Evolutionary conservation across 2,113 vertebrate genomes (phyloP).

Genomic region (Pipa parva): DNA sequence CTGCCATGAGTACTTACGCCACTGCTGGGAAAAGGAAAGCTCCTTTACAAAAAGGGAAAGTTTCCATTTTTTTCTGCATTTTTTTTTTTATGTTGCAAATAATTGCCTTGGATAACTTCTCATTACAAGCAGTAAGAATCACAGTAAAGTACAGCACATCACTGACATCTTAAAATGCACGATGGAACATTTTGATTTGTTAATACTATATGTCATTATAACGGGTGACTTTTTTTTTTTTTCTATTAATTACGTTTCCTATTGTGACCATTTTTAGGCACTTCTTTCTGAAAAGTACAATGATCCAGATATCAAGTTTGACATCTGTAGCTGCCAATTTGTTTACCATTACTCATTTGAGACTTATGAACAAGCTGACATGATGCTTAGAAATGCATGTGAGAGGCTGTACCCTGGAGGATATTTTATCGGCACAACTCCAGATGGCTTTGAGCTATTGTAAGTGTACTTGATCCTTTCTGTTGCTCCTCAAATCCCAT

Average conservation of each 20-base stretch:
- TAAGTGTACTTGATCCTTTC: conserved; percentile 59
- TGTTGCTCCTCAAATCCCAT: conserved; percentile 17
- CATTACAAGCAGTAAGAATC: too few species aligned
- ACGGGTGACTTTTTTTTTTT: conserved; percentile 68
- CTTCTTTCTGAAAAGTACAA: conserved; percentile 72
- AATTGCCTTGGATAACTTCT: too few species aligned
- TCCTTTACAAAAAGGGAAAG: too few species aligned
- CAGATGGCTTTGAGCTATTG: conserved; percentile 90
- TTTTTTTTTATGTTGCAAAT: too few species aligned
- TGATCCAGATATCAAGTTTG: conserved; percentile 70
- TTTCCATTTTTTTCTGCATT: too few species aligned
- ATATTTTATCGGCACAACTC: conserved; percentile 96
- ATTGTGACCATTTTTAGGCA: conserved; percentile 63
- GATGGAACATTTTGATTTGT: too few species aligned
- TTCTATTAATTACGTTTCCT: neutral
- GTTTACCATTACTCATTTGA: conserved; percentile 97
- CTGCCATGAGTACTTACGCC: too few species aligned
- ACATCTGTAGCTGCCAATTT: conserved; percentile 96
- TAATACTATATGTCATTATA: too few species aligned
- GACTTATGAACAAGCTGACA: conserved; percentile 81
- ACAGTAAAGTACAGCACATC: too few species aligned
- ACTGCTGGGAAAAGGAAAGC: too few species aligned
- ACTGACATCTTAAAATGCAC: too few species aligned
- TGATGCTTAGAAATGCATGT: conserved; percentile 93
- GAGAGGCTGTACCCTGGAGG: conserved; percentile 84